Evolutionary conservation across 1,140 invertebrate genomes (phyloP), one percentile per base, ranked within the genome.

Genomic region (Triops longicaudatus): DNA sequence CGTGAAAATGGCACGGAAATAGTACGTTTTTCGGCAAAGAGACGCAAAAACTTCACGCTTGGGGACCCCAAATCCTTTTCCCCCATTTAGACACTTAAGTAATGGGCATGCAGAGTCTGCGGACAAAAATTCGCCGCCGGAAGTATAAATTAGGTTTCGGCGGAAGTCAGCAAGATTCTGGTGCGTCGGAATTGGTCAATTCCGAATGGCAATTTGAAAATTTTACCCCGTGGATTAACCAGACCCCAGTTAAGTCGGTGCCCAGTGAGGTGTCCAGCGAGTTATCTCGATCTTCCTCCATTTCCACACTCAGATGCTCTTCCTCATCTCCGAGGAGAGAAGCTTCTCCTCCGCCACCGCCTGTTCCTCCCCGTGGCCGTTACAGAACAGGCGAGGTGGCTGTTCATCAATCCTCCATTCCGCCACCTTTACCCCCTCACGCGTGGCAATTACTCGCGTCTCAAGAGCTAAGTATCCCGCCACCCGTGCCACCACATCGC

Each of bases 171-270:
- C 72, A 73, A 26, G 14, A 37, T 22, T 28, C 37, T 14, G 72
- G 77, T 44, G 72, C 72, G 31, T 73, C 77, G 12, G 41, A 73
- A 26, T 26, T 75, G 42, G 28, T 27, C 37, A 77, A 76, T 44
- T 63, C 78, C 26, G 83, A 84, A 71, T 85, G 83, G 84, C 82
- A 85, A 80, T 85, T 84, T 81, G 82, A 84, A 31, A 84, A 83
- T 77, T 85, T 85, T 79, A 84, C 83, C 76, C 83, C 84, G 5
- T 80, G 79, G 44, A 81, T 82, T 6, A 63, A 63, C 22, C 14
- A 63, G 5, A 17, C 50, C 10, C 50, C 50, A 17, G 17, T 22
- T 63, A 63, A 63, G 17, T 63, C 50, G 5, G 22, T 22, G 6
- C 17, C 50, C 50, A 63, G 1, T 63, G 50, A 63, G 17, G 50